phyloP scores from a whole-genome alignment of 2,797 vertebrate genomes.

The Todus mexicanus region DNA sequence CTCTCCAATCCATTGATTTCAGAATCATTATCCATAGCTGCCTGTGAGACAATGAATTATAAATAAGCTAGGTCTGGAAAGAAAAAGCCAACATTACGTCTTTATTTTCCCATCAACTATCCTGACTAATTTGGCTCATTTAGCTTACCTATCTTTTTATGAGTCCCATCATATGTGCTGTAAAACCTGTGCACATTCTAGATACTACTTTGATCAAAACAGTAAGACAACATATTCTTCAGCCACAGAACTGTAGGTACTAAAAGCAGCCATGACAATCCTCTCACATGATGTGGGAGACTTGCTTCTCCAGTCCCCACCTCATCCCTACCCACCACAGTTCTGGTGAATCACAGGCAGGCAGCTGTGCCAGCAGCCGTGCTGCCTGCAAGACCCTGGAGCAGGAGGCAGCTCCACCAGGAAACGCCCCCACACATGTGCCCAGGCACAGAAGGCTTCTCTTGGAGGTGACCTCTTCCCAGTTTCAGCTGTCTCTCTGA shows the following conservation, averaged over 20 bases:
- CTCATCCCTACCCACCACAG: background rate
- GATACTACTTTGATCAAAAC: background rate
- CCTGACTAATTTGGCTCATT: background rate
- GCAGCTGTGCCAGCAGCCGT: background rate
- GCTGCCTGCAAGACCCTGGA: background rate
- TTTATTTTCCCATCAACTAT: background rate
- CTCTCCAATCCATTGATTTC: background rate
- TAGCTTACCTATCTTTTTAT: background rate
- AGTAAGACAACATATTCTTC: background rate
- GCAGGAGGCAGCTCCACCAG: background rate
- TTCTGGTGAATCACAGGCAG: background rate
- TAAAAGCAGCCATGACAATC: background rate
- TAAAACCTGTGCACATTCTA: background rate
- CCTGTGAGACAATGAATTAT: background rate
- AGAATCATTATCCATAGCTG: background rate
- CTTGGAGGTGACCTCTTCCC: background rate
- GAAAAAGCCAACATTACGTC: background rate
- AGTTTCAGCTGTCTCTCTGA: background rate
- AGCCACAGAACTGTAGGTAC: background rate
- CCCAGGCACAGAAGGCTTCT: background rate
- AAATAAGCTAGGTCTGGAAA: background rate
- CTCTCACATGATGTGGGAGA: background rate
- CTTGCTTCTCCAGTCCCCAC: background rate
- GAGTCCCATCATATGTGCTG: background rate
- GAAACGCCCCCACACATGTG: fast-evolving